These are phyloP conservation scores for Coendou prehensilis DNA, from an alignment of 2,797 vertebrate species.

Conservation along the genomic window DNA sequence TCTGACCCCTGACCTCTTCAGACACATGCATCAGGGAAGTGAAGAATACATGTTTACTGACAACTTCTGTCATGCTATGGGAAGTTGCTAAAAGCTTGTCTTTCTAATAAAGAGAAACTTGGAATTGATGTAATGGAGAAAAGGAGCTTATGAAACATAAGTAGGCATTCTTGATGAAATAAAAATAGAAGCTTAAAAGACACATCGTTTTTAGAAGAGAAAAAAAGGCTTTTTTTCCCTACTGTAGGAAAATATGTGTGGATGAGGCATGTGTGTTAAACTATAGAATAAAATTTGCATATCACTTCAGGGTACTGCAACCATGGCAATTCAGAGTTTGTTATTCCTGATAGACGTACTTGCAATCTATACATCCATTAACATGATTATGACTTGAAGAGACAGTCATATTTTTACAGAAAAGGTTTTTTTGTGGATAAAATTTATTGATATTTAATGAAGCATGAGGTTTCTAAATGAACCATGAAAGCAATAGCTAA, in stretches of 20 bases:
- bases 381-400: slow-evolving; percentile 86
- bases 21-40: background rate
- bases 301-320: slow-evolving; percentile 74
- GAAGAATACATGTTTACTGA: slow-evolving; percentile 7
- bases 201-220: slow-evolving; percentile 68
- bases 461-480: slow-evolving; percentile 91
- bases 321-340: slow-evolving; percentile 77
- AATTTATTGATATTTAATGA: slow-evolving; percentile 94
- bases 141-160: slow-evolving; percentile 79
- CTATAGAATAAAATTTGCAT: slow-evolving; percentile 79
- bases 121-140: slow-evolving; percentile 73
- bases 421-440: slow-evolving; percentile 85
- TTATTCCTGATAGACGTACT: slow-evolving; percentile 82
- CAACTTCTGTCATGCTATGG: slow-evolving; percentile 52
- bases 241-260: slow-evolving; percentile 82
- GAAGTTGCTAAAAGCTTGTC: slow-evolving; percentile 70
- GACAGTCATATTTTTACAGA: slow-evolving; percentile 85
- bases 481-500: slow-evolving; percentile 90
- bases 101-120: slow-evolving; percentile 76
- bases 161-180: slow-evolving; percentile 80
- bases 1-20: slow-evolving; percentile 3
- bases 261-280: slow-evolving; percentile 74
- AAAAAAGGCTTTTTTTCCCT: slow-evolving; percentile 68
- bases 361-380: slow-evolving; percentile 88
- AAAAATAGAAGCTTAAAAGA: slow-evolving; percentile 85